These are phyloP conservation scores for Aphelocoma coerulescens DNA, from an alignment of 2,113 vertebrate genomes.

Conservation along the genomic window DNA sequence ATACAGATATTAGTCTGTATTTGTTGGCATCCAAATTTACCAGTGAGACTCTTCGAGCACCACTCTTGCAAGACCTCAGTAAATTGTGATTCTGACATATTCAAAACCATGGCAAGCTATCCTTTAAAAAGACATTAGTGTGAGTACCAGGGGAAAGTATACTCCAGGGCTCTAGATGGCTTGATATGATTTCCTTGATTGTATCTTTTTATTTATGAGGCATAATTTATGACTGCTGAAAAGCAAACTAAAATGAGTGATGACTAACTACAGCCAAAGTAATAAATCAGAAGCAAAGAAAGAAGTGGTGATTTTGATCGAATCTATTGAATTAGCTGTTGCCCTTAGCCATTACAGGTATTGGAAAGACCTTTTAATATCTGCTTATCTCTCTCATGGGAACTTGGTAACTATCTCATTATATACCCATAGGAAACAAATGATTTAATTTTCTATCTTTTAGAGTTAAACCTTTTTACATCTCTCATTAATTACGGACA, in stretches of 20 bases:
- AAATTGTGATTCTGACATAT: not conserved
- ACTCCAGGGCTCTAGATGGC: conserved; percentile 82
- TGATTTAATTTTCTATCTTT: conserved; percentile 77
- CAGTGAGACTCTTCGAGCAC: not conserved
- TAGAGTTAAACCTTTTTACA: conserved; percentile 68
- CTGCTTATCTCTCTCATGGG: conserved; percentile 87
- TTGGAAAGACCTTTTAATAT: conserved; percentile 98
- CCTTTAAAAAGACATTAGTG: conserved; percentile 84
- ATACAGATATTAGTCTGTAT: not conserved
- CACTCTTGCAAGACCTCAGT: not conserved
- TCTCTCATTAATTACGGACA: conserved; percentile 65
- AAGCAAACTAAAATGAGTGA: conserved; percentile 88
- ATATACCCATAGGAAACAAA: conserved; percentile 78
- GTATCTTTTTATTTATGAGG: conserved; percentile 98
- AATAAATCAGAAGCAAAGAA: conserved; percentile 90
- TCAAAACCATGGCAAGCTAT: conserved; percentile 73
- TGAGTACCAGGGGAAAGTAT: conserved; percentile 76
- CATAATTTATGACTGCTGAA: conserved; percentile 94
- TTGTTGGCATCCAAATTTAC: not conserved
- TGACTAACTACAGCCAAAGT: conserved; percentile 79
- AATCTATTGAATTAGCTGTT: conserved; percentile 97
- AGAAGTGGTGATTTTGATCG: conserved; percentile 89
- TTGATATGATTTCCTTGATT: conserved; percentile 96
- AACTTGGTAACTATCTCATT: conserved; percentile 79
- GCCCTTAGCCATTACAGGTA: conserved; percentile 90